Base-by-base conservation (phyloP, 37 sponge, comb jelly and placozoan species). In the Ianthella basta region DNA sequence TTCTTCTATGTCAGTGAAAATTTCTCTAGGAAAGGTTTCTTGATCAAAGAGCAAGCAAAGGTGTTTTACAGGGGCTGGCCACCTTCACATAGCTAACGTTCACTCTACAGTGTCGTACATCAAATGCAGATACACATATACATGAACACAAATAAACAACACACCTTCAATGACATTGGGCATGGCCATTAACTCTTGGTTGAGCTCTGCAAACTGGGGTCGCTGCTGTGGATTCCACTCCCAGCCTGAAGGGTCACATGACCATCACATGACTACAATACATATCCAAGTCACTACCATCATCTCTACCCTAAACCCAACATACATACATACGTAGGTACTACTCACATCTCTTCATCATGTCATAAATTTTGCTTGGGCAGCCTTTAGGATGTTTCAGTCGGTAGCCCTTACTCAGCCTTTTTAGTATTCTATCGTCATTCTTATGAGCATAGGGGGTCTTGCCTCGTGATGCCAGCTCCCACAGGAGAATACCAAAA, bases 401-500 rank as follows among this genome's bases (percentile, higher is more conserved):
- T 82, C 98, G 87, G 60, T 96, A 91, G 27, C 94, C 96, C 10
- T 86, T 81, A 85, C 95, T 96, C 89, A 98, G 80, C 13, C 91
- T 69, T 75, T 91, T 91, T 55, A 91, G 91, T 19, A 98, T 96
- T 74, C 89, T 91, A 40, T 91, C 84, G 37, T 95, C 90, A 59
- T 98, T 96, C 14, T 91, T 85, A 4, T 91, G 92, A 5, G 98
- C 96, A 65, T 98, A 98, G 35, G 98, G 98, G 16, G 98, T 91
- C 94, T 91, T 96, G 27, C 98, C 98, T 50, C 94, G 89, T 8
- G 98, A 95, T 0, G 98, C 98, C 65, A 98, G 83, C 84, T 98
- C 98, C 98, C 98, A 98, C 41, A 98, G 88, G 38, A 98, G 83
- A 35, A 98, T 89, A 35, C 98, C 98, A 88, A 98, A 98, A 82